A percentile compares a stretch with the other conserved stretches of the same genome.
Conservation (phyloP, 2,888 invertebrate species). For the Dione juno region DNA sequence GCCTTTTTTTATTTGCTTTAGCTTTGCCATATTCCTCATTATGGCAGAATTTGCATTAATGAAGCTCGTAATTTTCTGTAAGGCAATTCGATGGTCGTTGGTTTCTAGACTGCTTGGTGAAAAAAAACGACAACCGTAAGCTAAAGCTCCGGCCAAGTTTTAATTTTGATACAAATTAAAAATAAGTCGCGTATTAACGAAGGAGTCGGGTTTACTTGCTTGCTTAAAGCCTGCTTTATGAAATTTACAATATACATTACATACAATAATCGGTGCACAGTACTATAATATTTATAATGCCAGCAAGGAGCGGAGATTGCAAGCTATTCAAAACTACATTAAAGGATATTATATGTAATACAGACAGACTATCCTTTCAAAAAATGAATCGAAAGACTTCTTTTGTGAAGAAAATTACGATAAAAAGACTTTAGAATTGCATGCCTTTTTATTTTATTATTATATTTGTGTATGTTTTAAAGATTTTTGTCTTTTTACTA, state of each 20-base stretch:
- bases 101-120: background rate
- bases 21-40: background rate
- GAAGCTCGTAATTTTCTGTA: background rate
- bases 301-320: constrained; percentile 13
- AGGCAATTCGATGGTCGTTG: background rate
- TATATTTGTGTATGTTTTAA: background rate
- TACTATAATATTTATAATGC: constrained; percentile 24
- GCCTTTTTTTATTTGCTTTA: constrained; percentile 4
- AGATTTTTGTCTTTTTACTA: too few relatives aligned
- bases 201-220: background rate
- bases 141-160: background rate
- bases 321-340: constrained; percentile 26
- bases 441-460: background rate
- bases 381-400: constrained; percentile 15
- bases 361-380: constrained; percentile 18
- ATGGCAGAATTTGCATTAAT: background rate
- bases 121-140: background rate
- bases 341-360: constrained; percentile 26
- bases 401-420: constrained; percentile 18
- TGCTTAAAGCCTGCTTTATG: background rate
- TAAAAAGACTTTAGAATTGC: background rate
- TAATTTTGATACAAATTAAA: constrained; percentile 8
- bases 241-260: too few relatives aligned
- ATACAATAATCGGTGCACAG: constrained; percentile 4
- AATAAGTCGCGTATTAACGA: background rate